These are phyloP conservation scores for Heliconius ismenius DNA, from an alignment of 2,888 invertebrate species.

Conservation along the genomic window DNA sequence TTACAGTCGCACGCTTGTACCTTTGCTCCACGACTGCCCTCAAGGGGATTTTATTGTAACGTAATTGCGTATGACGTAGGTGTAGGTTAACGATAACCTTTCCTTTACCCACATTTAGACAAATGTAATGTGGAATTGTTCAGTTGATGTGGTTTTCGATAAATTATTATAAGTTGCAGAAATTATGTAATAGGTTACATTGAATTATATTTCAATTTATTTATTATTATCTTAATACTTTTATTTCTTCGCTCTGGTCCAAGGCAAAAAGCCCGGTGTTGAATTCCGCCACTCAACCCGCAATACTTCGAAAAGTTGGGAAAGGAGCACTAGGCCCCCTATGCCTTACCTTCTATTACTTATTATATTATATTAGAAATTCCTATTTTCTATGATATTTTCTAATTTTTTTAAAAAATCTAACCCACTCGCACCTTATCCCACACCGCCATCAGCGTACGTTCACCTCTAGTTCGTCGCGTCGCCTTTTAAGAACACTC, in stretches of 20 bases:
- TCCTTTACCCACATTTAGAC: background rate
- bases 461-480: slow-evolving; percentile 61
- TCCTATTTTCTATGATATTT: background rate
- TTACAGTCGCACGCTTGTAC: too few species aligned
- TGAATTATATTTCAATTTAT: too few species aligned
- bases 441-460: slow-evolving; percentile 50
- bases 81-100: slow-evolving; percentile 3
- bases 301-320: background rate
- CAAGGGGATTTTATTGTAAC: too few species aligned
- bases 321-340: background rate
- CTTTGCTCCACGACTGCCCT: too few species aligned
- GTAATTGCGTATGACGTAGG: background rate
- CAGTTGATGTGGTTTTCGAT: background rate
- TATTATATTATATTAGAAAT: background rate
- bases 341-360: background rate
- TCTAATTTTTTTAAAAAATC: background rate
- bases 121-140: background rate
- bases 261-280: background rate
- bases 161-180: background rate
- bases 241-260: background rate
- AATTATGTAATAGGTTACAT: background rate
- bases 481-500: slow-evolving; percentile 57
- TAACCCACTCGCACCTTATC: slow-evolving; percentile 35
- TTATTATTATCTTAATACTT: background rate
- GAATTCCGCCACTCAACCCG: background rate